These are phyloP conservation scores for Bombylius major DNA, from an alignment of 2,888 invertebrate genomes.

Conservation along the genomic window DNA sequence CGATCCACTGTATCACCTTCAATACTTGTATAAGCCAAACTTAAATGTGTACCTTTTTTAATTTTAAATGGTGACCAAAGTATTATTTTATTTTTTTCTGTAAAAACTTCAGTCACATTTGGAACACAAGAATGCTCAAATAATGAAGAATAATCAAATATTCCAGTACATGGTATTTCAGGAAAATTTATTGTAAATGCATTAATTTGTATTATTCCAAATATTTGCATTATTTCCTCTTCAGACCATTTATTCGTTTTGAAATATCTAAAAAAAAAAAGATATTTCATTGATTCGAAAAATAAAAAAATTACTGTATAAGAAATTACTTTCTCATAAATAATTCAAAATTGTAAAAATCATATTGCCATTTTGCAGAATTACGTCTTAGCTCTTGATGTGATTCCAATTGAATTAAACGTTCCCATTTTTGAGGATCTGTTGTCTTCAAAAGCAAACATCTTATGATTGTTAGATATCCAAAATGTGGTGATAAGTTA, in stretches of 20 bases:
- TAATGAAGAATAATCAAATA: constrained; percentile 63
- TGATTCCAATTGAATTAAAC: constrained; percentile 50
- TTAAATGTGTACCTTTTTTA: constrained; percentile 50
- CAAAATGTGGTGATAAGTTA: constrained; percentile 53
- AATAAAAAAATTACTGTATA: too few relatives aligned
- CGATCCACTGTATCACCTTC: constrained; percentile 69
- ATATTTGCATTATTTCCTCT: constrained; percentile 60
- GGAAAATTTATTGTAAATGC: too few relatives aligned
- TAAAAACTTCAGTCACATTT: constrained; percentile 71
- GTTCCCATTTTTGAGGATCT: constrained; percentile 47
- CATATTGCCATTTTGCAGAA: constrained; percentile 48
- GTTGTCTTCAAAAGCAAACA: constrained; percentile 55
- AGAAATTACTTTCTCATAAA: constrained; percentile 33
- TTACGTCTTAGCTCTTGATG: constrained; percentile 51
- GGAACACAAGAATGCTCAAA: constrained; percentile 71
- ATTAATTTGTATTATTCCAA: constrained; percentile 70
- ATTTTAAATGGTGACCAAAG: constrained; percentile 49
- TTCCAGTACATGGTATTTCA: too few relatives aligned
- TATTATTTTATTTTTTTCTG: constrained; percentile 48
- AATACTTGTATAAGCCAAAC: constrained; percentile 65
- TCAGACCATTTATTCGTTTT: constrained; percentile 50
- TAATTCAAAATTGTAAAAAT: constrained; percentile 35
- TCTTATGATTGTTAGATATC: constrained; percentile 58
- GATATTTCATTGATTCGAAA: too few relatives aligned
- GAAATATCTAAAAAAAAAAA: constrained; percentile 55